phyloP scores from a whole-genome alignment of 2,888 invertebrate species.

The Drosophila anomalata region DNA sequence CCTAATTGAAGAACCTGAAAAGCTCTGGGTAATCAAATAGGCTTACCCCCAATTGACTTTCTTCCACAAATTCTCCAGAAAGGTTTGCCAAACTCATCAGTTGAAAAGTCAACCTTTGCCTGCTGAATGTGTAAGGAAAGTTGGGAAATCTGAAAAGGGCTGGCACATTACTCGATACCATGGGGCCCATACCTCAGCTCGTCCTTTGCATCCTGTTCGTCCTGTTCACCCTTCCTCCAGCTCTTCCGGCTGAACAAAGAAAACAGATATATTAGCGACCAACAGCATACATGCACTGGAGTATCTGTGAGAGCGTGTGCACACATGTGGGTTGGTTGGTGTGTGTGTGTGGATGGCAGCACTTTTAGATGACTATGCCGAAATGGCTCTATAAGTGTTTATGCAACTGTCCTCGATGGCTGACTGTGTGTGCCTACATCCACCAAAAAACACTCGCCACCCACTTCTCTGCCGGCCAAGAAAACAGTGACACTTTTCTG shows the following conservation, averaged over 20 bases:
- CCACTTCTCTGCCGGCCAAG: conserved; percentile 54
- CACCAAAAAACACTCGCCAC: conserved; percentile 14
- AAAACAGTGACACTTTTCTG: conserved; percentile 75
- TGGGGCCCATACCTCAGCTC: conserved; percentile 11
- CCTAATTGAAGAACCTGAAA: too few species aligned
- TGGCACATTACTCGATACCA: conserved; percentile 12
- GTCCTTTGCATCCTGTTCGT: background rate
- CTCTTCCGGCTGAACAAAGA: conserved; percentile 58
- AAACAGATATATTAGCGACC: conserved; percentile 78
- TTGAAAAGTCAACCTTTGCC: conserved; percentile 16
- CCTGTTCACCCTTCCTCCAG: conserved; percentile 10
- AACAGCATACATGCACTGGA: conserved; percentile 56
- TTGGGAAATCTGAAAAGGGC: conserved; percentile 36
- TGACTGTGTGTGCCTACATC: conserved; percentile 17
- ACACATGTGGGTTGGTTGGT: background rate
- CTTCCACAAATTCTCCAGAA: too few species aligned
- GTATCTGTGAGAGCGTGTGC: conserved; percentile 18
- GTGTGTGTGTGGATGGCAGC: conserved; percentile 58
- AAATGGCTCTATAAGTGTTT: conserved; percentile 76
- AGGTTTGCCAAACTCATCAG: background rate
- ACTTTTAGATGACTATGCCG: conserved; percentile 74
- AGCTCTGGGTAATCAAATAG: too few species aligned
- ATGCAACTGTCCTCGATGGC: conserved; percentile 59
- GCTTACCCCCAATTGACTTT: background rate
- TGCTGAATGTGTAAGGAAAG: conserved; percentile 6